Base-by-base conservation (phyloP, 37 sponge, comb jelly and placozoan genomes). In the Haliclona indistincta region DNA sequence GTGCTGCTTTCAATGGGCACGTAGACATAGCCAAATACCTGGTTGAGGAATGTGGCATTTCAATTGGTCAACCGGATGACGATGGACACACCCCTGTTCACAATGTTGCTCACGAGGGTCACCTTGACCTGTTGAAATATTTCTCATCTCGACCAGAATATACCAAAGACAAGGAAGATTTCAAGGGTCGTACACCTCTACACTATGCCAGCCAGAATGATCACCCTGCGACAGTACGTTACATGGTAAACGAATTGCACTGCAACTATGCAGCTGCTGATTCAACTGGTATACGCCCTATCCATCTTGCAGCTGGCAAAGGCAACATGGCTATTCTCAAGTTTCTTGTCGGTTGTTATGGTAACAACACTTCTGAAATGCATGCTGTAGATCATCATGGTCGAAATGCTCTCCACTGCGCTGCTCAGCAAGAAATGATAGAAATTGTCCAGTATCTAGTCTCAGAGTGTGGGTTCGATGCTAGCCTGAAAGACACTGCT, bases 151-250 rank as follows among this genome's bases (percentile, higher is more conserved):
- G 61, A 40, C 69, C 58, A 25, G 74, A 66, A 1, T 39, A 40
- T 35, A 38, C 68, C 56, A 11, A 25, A 1, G 37, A 55, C 30
- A 25, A 10, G 42, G 61, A 58, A 41, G 80, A 80, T 42, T 68
- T 56, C 43, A 28, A 80, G 17, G 60, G 51, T 5, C 28, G 80
- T 25, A 56, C 25, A 11, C 80, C 80, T 40, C 45, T 80, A 6
- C 80, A 80, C 64, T 33, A 34, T 38, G 84, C 84, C 2, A 68
- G 71, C 53, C 84, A 84, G 38, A 20, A 84, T 43, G 77, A 70
- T 2, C 77, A 78, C 20, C 54, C 34, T 23, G 44, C 32, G 20
- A 38, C 41, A 6, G 75, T 74, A 23, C 38, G 62, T 32, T 29
- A 7, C 11, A 60, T 74, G 38, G 41, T 74, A 10, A 37, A 51